phyloP scores from a whole-genome alignment of 2,888 invertebrate species.

The Ornithoptera alexandrae region DNA sequence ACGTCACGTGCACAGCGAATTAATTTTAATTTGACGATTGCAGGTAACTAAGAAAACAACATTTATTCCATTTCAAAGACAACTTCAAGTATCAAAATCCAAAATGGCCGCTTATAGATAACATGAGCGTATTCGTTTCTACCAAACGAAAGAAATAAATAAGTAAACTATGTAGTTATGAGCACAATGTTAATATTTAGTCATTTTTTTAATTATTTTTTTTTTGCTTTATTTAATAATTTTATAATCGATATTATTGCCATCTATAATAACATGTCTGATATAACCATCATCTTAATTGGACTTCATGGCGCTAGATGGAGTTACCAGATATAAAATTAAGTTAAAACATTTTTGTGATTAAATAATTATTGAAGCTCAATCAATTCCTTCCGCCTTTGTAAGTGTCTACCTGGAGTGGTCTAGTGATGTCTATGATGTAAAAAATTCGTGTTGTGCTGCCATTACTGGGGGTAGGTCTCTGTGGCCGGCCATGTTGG shows the following conservation, averaged over 20 bases:
- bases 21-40: constrained; percentile 47
- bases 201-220: too few species aligned
- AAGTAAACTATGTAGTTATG: too few species aligned
- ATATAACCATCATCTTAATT: background rate
- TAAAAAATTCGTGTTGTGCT: too few species aligned
- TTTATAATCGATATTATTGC: background rate
- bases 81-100: constrained; percentile 61
- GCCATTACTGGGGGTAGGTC: too few species aligned
- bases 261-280: background rate
- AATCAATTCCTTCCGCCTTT: too few species aligned
- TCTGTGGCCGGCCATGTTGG: too few species aligned
- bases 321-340: background rate
- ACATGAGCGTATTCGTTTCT: constrained; percentile 23
- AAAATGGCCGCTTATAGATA: constrained; percentile 71
- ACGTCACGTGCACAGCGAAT: constrained; percentile 32
- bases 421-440: too few species aligned
- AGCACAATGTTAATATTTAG: too few species aligned
- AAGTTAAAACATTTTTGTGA: too few species aligned
- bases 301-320: background rate
- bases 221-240: too few species aligned
- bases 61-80: constrained; percentile 51
- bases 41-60: constrained; percentile 70
- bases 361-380: too few species aligned
- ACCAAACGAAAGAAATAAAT: background rate
- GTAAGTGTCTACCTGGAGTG: too few species aligned